Conservation (phyloP, 2,797 vertebrate species). For the Halcyon smyrnensis region DNA sequence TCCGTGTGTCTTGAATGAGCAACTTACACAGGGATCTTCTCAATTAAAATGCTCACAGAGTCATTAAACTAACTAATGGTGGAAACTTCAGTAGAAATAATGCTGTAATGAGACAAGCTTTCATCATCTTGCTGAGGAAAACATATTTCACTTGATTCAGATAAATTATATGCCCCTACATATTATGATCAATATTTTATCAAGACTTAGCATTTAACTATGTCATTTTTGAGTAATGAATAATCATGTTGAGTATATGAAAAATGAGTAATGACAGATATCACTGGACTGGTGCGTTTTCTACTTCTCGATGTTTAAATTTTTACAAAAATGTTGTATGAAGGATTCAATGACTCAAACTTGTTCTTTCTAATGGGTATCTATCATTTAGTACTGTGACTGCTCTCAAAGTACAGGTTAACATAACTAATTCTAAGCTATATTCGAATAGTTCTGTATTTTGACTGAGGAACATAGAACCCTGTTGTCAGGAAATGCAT, state of each 20-base stretch:
- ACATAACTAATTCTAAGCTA: slow-evolving; percentile 4
- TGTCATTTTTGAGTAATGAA: slow-evolving; percentile 68
- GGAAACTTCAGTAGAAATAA: slow-evolving; percentile 65
- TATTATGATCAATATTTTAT: slow-evolving; percentile 72
- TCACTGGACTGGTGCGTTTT: slow-evolving; percentile 47
- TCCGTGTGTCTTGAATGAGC: slow-evolving; percentile 22
- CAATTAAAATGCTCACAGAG: slow-evolving; percentile 45
- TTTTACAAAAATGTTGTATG: slow-evolving; percentile 32
- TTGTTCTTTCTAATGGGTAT: slow-evolving; percentile 51
- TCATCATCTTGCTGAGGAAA: slow-evolving; percentile 63
- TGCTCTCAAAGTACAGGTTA: slow-evolving; percentile 26
- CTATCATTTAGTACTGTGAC: slow-evolving; percentile 27
- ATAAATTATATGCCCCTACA: slow-evolving; percentile 61
- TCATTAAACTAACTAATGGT: slow-evolving; percentile 66
- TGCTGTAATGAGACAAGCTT: slow-evolving; percentile 68
- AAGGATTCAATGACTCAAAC: slow-evolving; percentile 35
- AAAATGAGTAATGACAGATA: slow-evolving; percentile 66
- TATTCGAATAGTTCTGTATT: not conserved
- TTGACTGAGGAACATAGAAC: not conserved
- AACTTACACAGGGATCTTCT: slow-evolving; percentile 36
- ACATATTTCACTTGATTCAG: slow-evolving; percentile 63
- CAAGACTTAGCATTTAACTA: slow-evolving; percentile 60
- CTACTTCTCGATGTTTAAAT: slow-evolving; percentile 48
- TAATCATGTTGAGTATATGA: slow-evolving; percentile 37
- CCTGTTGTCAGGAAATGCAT: not conserved